Evolutionary conservation across 2,888 invertebrate species (phyloP), one percentile per base, ranked within the genome.

Genomic region (Lepeophtheirus nordmannii): DNA sequence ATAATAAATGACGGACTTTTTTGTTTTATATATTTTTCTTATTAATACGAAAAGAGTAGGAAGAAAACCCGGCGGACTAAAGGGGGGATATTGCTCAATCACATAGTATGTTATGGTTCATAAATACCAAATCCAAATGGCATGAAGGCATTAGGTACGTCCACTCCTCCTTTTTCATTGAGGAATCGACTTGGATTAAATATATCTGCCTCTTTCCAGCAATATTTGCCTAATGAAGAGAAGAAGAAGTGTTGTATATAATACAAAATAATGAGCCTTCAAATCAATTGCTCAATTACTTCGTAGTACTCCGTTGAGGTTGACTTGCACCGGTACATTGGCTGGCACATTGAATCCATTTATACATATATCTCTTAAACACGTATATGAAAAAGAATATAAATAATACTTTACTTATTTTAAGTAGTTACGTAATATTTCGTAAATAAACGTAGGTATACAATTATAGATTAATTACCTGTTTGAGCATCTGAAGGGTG

Each of bases 181-280:
- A 68, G 38, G 59, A 68, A 68, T 37, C 67, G 53, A 40, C 67
- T 67, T 1, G 68, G 68, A 10, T 58, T 58, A 41, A 68, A 68
- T n/a, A 58, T 56, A 22, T 61, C 14, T 7, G 68, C 67, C 20
- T 68, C 67, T 12, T 66, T 40, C 62, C 64, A 68, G 3, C 58
- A n/a, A 8, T 59, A 30, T 30, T 30, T 30, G 30, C 30, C 30
- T 30, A 30, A 30, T 30, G 30, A 30, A 30, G 30, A 30, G 30
- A n/a, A n/a, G n/a, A n/a, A n/a, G n/a, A n/a, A n/a, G n/a, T n/a
- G n/a, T n/a, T n/a, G n/a, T 30, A 30, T 30, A 30, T 30, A 30
- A 30, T 30, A n/a, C n/a, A n/a, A n/a, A n/a, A n/a, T 30, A 30
- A 30, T 2, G 30, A 7, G 7, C 7, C 30, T 30, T 7, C 2